These are phyloP conservation scores for Danaus melanippus DNA, from an alignment of 1,140 invertebrate species.

Conservation along the genomic window DNA sequence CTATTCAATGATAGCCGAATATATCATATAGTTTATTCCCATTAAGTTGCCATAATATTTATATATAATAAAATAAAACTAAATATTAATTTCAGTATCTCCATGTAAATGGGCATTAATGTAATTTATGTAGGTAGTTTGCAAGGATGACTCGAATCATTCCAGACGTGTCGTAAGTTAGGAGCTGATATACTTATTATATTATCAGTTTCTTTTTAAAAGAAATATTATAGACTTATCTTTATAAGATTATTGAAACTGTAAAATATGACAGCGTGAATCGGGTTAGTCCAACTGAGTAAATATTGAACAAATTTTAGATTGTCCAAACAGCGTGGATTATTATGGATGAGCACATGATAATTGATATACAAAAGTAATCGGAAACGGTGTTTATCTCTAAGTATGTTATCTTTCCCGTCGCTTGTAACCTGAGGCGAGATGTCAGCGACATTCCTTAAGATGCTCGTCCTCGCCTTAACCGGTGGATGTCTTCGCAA, in stretches of 20 bases:
- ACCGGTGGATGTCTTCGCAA: slow-evolving; percentile 48
- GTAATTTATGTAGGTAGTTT: slow-evolving; percentile 47
- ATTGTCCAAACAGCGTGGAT: not conserved
- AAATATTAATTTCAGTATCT: slow-evolving; percentile 32
- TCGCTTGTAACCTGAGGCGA: slow-evolving; percentile 28
- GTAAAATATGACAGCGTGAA: no score
- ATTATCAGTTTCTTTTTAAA: no score
- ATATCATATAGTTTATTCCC: no score
- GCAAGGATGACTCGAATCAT: slow-evolving; percentile 51
- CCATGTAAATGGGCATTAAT: slow-evolving; percentile 42
- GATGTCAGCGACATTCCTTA: slow-evolving; percentile 45
- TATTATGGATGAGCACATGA: no score
- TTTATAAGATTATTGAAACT: no score
- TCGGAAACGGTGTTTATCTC: no score
- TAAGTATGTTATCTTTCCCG: no score
- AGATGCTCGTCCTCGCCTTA: slow-evolving; percentile 58
- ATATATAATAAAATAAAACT: slow-evolving; percentile 19
- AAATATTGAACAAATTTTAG: no score
- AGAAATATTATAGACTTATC: no score
- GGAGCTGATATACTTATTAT: slow-evolving; percentile 5
- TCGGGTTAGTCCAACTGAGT: no score
- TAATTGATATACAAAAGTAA: no score
- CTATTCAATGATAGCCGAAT: slow-evolving; percentile 32
- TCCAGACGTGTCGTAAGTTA: slow-evolving; percentile 39
- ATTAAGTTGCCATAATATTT: no score